Base-by-base conservation (phyloP, 1,140 invertebrate genomes). In the Myzus persicae region DNA sequence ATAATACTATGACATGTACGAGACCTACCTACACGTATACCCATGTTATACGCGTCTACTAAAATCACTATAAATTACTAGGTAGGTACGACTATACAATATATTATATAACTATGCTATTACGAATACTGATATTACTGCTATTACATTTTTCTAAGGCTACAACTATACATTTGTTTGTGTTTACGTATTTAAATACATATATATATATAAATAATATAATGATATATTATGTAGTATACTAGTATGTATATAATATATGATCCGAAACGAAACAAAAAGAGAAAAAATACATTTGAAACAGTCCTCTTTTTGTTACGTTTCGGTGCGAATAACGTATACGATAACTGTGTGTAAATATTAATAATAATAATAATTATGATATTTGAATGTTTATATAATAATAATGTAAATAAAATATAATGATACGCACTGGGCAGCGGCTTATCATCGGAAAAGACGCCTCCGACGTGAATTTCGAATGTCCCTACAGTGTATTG, bases 291-390 rank as follows among this genome's bases (percentile, higher is more conserved):
- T n/a, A 42, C 24, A 2, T 67, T 22, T 59, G 24, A 59, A 31
- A 59, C 26, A 90, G 89, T 90, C 89, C 89, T 90, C 89, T 90
- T 90, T 90, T 90, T 90, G 89, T 90, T 90, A 59, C 51, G 51
- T 90, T 67, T 67, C 51, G 40, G 26, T n/a, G 26, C 9, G 24
- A 51, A 54, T 54, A 31, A n/a, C n/a, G n/a, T n/a, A n/a, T n/a
- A n/a, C 26, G 46, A 87, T 36, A 48, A 46, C n/a, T n/a, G n/a
- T 38, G 2, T 84, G 20, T 84, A 84, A 46, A n/a, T n/a, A 26
- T 14, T 38, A 38, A 51, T 48, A 88, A 48, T 51, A 36, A 88
- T 88, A 36, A 88, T 40, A 46, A 87, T 46, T 46, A 46, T 46
- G 42, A 44, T 36, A 89, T 36, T 87, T 36, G 20, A 44, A 87